A percentile compares a stretch with the other conserved stretches of the same genome.
phyloP scores from a whole-genome alignment of 2,113 vertebrate genomes.

The Panurus biarmicus region DNA sequence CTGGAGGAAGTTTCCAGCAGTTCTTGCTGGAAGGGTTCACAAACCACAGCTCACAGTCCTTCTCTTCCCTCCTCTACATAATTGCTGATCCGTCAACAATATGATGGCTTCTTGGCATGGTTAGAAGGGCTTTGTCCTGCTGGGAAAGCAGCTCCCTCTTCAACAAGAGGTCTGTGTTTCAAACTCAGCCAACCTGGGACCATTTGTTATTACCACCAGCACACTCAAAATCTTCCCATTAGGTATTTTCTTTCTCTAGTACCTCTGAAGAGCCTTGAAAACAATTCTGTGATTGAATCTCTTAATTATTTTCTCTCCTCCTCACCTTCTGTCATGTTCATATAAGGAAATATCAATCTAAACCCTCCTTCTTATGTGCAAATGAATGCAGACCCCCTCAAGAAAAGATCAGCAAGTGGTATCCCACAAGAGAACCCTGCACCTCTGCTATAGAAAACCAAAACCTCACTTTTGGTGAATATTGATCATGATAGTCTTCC shows the following conservation, averaged over 20 bases:
- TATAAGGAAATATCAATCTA: background rate
- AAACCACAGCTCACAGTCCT: fast-evolving
- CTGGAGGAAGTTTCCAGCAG: background rate
- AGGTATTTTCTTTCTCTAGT: background rate
- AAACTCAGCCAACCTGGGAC: background rate
- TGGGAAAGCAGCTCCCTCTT: background rate
- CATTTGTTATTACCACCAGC: background rate
- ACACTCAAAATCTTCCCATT: background rate
- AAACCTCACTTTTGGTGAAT: background rate
- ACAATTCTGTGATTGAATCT: background rate
- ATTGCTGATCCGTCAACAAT: background rate
- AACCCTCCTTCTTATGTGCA: background rate
- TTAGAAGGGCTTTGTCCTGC: background rate
- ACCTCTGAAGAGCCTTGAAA: background rate
- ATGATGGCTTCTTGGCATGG: background rate
- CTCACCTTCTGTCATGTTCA: conserved; percentile 1
- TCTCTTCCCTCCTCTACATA: fast-evolving
- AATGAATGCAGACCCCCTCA: background rate
- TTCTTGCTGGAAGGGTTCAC: background rate
- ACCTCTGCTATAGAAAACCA: background rate
- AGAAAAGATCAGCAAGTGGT: background rate
- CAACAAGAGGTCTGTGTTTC: background rate
- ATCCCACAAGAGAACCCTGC: background rate
- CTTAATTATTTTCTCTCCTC: conserved; percentile 31
- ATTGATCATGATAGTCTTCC: background rate